Percentiles rank a stretch among this genome's conserved stretches.
These are phyloP conservation scores for Apostichopus japonicus DNA, from an alignment of 35 echinoderm and acorn worm species.

Conservation along the genomic window DNA sequence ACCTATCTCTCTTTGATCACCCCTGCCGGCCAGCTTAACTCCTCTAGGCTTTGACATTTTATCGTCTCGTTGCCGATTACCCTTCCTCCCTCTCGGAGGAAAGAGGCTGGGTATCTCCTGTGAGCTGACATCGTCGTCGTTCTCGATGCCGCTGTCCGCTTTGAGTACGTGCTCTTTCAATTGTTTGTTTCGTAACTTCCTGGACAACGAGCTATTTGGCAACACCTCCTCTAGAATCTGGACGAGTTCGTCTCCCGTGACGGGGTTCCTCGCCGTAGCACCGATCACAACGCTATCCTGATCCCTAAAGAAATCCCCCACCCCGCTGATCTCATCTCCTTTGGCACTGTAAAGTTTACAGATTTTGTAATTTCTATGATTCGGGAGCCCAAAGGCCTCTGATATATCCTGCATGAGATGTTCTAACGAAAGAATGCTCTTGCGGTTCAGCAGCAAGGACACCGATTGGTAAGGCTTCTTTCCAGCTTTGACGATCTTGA, in stretches of 20 bases:
- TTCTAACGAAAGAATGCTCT: constrained; percentile 87
- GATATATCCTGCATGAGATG: constrained; percentile 88
- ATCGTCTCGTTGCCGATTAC: constrained; percentile 34
- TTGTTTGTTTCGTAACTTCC: constrained; percentile 60
- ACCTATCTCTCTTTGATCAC: constrained; percentile 43
- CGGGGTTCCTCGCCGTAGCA: constrained; percentile 59
- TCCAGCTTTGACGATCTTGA: constrained; percentile 90
- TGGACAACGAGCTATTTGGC: constrained; percentile 68
- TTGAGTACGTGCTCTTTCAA: constrained; percentile 67
- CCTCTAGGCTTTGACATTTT: constrained; percentile 39
- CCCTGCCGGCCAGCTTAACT: constrained; percentile 39
- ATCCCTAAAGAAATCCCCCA: constrained; percentile 92
- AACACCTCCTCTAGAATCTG: constrained; percentile 81
- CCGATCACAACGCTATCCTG: constrained; percentile 81
- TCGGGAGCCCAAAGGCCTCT: constrained; percentile 85
- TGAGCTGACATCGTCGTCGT: constrained; percentile 50
- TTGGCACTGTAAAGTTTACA: constrained; percentile 86
- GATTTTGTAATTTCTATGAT: constrained; percentile 82
- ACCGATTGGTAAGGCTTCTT: constrained; percentile 76
- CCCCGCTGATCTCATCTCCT: constrained; percentile 82
- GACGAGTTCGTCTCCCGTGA: constrained; percentile 65
- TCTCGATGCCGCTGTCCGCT: constrained; percentile 85
- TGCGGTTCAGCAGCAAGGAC: constrained; percentile 89
- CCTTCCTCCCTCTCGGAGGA: constrained; percentile 37
- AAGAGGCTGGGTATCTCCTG: constrained; percentile 16